Conservation (phyloP, 2,113 vertebrate species). For the Erythrolamprus reginae region DNA sequence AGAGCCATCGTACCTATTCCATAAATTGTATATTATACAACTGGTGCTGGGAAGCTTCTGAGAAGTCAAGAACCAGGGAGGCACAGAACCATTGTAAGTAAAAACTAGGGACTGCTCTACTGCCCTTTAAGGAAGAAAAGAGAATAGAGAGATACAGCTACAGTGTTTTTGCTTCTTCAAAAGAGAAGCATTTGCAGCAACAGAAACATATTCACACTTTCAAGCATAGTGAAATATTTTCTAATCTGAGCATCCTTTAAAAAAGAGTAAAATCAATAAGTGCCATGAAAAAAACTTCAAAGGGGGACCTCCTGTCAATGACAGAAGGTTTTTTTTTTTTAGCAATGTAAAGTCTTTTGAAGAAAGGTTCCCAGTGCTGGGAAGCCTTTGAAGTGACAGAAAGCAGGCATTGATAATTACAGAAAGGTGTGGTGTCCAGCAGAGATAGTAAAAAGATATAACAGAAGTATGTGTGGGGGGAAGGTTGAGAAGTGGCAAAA, state of each 20-base stretch:
- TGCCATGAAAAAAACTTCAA: slow-evolving; percentile 80
- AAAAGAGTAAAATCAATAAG: slow-evolving; percentile 74
- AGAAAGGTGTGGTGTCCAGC: slow-evolving; percentile 82
- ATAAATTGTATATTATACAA: slow-evolving; percentile 8
- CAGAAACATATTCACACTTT: slow-evolving; percentile 73
- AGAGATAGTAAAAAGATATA: slow-evolving; percentile 77
- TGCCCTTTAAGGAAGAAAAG: too few species aligned
- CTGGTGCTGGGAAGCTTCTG: slow-evolving; percentile 13
- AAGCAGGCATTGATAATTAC: slow-evolving; percentile 85
- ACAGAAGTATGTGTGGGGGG: slow-evolving; percentile 68
- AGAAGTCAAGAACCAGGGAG: slow-evolving; percentile 41
- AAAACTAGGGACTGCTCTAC: too few species aligned
- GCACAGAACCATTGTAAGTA: slow-evolving; percentile 44
- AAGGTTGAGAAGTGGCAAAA: slow-evolving; percentile 61
- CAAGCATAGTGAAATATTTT: slow-evolving; percentile 72
- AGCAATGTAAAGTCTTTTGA: slow-evolving; percentile 77
- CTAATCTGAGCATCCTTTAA: slow-evolving; percentile 75
- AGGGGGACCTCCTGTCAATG: slow-evolving; percentile 78
- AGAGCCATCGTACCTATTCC: not conserved
- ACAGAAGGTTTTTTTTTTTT: slow-evolving; percentile 73
- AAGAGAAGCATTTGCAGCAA: slow-evolving; percentile 64
- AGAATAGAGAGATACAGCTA: slow-evolving; percentile 38
- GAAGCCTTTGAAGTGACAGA: slow-evolving; percentile 83
- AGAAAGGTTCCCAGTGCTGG: slow-evolving; percentile 78
- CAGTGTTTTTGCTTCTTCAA: slow-evolving; percentile 71